Evolutionary conservation across 2,888 invertebrate genomes (phyloP), one percentile per base, ranked within the genome.

Genomic region (Arctia plantaginis): DNA sequence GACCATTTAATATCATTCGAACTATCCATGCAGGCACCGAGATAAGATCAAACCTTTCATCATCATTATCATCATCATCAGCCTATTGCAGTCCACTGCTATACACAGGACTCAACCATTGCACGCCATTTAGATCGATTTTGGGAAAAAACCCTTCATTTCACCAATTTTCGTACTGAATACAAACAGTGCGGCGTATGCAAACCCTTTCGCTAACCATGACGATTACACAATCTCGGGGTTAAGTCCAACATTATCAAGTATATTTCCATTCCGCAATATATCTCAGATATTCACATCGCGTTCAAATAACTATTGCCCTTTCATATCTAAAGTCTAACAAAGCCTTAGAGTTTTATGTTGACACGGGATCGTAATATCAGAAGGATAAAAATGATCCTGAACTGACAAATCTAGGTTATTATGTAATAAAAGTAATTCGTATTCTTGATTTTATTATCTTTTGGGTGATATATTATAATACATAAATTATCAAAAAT

Each of bases 331-430:
- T 67, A 59, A 41, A 74, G 27, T 66, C 59, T 73, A 44, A 83
- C 83, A 81, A 83, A 75, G 68, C 51, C 64, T 71, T 77, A 74
- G 72, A 73, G 30, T 69, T 73, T 55, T 73, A 71, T 82, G 78
- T 80, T 80, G 80, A 80, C 75, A 67, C 55, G 64, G 68, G 73
- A 74, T 71, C 71, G 77, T 78, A 84, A 83, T 84, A 83, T 78
- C 69, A 75, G 71, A 72, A 66, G 71, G 75, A 77, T 78, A 80
- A 78, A 80, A 82, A 82, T 78, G 73, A 77, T 83, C 80, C 76
- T 72, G 76, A 77, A 74, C 75, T 67, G 68, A 83, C 77, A 80
- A n/a, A 77, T 77, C 76, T 75, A 72, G 70, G 69, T 44, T 55
- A 64, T 55, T 55, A 66, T 66, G 44, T 66, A 20, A 66, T 71